phyloP scores from a whole-genome alignment of 2,113 vertebrate species.

The Spizaetus ornatus region DNA sequence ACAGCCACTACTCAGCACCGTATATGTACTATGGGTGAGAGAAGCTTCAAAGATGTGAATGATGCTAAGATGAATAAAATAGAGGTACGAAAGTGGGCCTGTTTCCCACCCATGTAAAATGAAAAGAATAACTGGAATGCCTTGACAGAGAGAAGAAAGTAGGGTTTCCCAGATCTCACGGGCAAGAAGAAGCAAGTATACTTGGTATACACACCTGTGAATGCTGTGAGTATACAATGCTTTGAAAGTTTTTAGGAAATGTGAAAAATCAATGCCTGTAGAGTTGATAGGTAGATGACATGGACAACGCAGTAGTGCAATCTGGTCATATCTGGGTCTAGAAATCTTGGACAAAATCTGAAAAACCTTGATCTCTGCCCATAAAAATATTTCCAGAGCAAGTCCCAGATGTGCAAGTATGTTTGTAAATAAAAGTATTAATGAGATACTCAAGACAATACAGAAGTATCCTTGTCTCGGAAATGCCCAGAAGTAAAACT shows the following conservation, averaged over 20 bases:
- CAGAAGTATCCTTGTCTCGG: not conserved
- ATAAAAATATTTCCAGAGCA: not conserved
- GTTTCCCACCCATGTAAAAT: not conserved
- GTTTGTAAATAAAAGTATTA: not conserved
- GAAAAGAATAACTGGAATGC: not conserved
- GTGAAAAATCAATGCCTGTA: not conserved
- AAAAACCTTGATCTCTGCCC: not conserved
- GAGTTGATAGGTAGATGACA: not conserved
- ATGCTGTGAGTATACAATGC: not conserved
- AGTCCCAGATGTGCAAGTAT: not conserved
- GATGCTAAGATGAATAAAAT: not conserved
- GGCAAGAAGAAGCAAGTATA: not conserved
- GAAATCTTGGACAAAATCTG: not conserved
- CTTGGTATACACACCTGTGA: not conserved
- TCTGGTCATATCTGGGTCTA: not conserved
- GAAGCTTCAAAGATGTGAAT: not conserved
- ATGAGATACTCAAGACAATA: not conserved
- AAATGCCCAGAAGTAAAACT: not conserved
- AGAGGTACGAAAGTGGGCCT: not conserved
- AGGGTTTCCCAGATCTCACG: not conserved
- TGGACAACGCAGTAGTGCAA: not conserved
- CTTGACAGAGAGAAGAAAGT: not conserved
- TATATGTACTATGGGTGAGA: not conserved
- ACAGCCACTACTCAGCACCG: not conserved
- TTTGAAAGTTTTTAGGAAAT: not conserved